Conservation (phyloP, 2,113 vertebrate species). For the Pardalotus punctatus region DNA sequence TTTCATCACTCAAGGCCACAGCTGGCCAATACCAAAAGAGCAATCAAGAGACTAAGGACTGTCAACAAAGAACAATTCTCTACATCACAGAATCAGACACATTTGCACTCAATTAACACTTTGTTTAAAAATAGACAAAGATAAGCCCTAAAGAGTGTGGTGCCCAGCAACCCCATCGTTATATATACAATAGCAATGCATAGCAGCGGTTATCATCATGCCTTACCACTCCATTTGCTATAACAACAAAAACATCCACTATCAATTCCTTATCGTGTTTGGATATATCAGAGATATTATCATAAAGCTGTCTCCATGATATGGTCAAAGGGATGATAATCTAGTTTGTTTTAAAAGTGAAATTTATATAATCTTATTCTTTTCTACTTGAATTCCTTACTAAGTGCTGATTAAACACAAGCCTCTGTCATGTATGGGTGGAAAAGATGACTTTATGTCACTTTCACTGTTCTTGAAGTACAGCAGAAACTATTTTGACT, state of each 20-base stretch:
- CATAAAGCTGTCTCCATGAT: neutral
- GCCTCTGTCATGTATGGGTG: neutral
- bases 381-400: neutral
- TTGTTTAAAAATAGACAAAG: constrained; percentile 58
- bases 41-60: constrained; percentile 45
- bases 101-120: constrained; percentile 52
- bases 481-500: neutral
- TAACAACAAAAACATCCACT: constrained; percentile 14
- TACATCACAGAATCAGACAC: constrained; percentile 52
- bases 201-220: neutral
- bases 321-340: neutral
- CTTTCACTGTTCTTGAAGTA: neutral
- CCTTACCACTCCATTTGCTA: constrained; percentile 3
- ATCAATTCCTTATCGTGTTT: constrained; percentile 17
- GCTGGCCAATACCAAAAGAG: constrained; percentile 60
- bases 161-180: neutral
- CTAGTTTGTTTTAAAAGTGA: constrained; percentile 31
- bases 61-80: constrained; percentile 54
- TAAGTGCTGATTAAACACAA: neutral
- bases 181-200: neutral
- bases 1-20: constrained; percentile 66
- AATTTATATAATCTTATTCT: constrained; percentile 2
- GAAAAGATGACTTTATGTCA: neutral
- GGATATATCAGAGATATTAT: constrained; percentile 31
- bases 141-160: constrained; percentile 29